Conservation (phyloP, 2,113 vertebrate genomes). For the Cranoglanis bouderius region DNA sequence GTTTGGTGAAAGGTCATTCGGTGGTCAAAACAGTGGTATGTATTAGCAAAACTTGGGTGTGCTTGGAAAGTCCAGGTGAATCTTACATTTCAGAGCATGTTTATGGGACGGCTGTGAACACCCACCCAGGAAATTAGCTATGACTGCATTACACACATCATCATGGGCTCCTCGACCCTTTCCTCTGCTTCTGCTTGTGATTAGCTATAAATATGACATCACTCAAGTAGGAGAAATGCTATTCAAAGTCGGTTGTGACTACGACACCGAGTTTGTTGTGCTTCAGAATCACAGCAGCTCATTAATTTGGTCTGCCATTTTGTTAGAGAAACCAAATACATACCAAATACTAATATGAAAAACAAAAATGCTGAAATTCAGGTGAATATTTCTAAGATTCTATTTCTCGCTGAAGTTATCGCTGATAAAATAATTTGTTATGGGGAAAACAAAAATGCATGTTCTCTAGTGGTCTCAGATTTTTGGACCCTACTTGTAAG, state of each 20-base stretch:
- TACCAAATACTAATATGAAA: neutral
- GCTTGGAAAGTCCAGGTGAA: constrained; percentile 48
- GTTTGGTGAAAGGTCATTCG: constrained; percentile 39
- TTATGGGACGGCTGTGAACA: constrained; percentile 50
- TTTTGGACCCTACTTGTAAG: too few species aligned
- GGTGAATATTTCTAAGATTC: neutral
- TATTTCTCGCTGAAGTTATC: neutral
- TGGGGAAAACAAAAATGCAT: neutral
- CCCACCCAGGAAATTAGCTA: constrained; percentile 53
- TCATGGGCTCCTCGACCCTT: constrained; percentile 33
- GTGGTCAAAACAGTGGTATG: constrained; percentile 57
- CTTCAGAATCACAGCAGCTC: neutral
- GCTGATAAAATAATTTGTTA: neutral
- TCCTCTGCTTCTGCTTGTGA: constrained; percentile 38
- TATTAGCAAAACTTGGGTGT: constrained; percentile 57
- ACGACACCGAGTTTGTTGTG: neutral
- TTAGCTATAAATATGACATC: constrained; percentile 58
- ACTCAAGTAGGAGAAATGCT: constrained; percentile 23
- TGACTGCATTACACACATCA: constrained; percentile 55
- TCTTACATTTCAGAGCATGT: constrained; percentile 17
- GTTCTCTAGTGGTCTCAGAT: neutral
- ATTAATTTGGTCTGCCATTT: neutral
- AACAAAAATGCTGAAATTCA: neutral
- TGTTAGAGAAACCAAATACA: neutral
- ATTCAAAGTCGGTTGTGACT: neutral